Evolutionary conservation across 2,797 vertebrate species (phyloP).

Genomic region (Sebastiscus tertius): DNA sequence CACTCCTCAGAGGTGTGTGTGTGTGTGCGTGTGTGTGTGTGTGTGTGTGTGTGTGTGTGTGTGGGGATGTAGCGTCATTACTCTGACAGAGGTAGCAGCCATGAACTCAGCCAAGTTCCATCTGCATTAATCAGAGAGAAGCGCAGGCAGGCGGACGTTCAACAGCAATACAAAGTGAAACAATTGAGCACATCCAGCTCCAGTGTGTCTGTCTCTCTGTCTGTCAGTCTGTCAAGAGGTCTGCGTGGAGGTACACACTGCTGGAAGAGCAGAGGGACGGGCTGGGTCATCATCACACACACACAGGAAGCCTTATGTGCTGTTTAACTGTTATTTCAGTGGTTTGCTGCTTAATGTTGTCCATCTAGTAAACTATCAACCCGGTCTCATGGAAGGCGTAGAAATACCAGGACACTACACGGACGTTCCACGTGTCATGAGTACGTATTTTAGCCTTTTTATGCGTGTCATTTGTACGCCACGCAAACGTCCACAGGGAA

Average conservation of each 20-base stretch:
- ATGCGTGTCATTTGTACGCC: too few species aligned
- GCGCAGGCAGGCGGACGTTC: slow-evolving; percentile 11
- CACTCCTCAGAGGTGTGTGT: slow-evolving; percentile 35
- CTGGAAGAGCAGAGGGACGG: background rate
- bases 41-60: background rate
- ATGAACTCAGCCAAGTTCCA: slow-evolving; percentile 41
- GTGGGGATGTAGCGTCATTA: slow-evolving; percentile 41
- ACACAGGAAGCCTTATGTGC: background rate
- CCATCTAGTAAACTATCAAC: background rate
- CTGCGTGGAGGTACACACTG: background rate
- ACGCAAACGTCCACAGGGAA: too few species aligned
- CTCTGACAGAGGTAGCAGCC: slow-evolving; percentile 44
- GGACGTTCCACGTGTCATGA: too few species aligned
- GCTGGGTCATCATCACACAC: background rate
- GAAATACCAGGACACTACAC: too few species aligned
- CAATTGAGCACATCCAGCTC: background rate
- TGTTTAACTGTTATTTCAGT: background rate
- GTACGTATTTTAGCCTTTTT: too few species aligned
- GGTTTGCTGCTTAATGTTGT: background rate
- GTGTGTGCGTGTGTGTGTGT: slow-evolving; percentile 2
- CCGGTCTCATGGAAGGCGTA: too few species aligned
- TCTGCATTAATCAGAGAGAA: slow-evolving; percentile 46
- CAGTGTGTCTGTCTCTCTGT: background rate
- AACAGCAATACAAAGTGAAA: slow-evolving; percentile 16
- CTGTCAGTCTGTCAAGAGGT: background rate